phyloP scores from a whole-genome alignment of 2,797 vertebrate genomes.

The Crenuchus spilurus region DNA sequence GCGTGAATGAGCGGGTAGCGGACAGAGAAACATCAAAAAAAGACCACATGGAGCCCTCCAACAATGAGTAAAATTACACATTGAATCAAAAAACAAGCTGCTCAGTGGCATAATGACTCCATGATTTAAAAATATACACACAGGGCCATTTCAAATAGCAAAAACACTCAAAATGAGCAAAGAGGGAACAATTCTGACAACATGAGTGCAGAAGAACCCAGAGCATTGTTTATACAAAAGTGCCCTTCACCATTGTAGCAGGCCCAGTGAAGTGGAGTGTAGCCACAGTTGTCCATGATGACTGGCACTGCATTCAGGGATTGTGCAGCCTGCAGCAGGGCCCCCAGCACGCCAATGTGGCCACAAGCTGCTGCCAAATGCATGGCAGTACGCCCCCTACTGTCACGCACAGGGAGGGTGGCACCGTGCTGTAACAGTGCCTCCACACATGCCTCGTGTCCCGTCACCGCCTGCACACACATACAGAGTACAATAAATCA shows the following conservation, averaged over 20 bases:
- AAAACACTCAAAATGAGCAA: no score
- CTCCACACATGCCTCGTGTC: conserved; percentile 93
- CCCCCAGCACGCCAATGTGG: conserved; percentile 84
- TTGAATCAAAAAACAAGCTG: no score
- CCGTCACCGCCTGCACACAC: conserved; percentile 85
- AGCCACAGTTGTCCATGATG: conserved; percentile 89
- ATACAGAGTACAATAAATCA: neutral
- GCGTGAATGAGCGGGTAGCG: no score
- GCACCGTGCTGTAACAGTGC: conserved; percentile 89
- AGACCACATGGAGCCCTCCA: no score
- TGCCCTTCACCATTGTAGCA: conserved; percentile 89
- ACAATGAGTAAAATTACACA: no score
- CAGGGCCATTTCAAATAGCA: no score
- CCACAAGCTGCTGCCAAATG: conserved; percentile 93
- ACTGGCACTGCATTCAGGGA: conserved; percentile 75
- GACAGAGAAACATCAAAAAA: no score
- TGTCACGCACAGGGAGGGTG: conserved; percentile 83
- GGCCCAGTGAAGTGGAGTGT: conserved; percentile 96
- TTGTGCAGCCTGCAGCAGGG: conserved; percentile 83
- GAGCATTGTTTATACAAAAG: no score
- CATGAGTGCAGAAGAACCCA: no score
- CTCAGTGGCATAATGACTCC: no score
- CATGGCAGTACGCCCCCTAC: conserved; percentile 86
- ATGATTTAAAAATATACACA: no score
- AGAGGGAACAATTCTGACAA: no score